phyloP scores from a whole-genome alignment of 2,888 invertebrate species.

The Teleogryllus oceanicus region DNA sequence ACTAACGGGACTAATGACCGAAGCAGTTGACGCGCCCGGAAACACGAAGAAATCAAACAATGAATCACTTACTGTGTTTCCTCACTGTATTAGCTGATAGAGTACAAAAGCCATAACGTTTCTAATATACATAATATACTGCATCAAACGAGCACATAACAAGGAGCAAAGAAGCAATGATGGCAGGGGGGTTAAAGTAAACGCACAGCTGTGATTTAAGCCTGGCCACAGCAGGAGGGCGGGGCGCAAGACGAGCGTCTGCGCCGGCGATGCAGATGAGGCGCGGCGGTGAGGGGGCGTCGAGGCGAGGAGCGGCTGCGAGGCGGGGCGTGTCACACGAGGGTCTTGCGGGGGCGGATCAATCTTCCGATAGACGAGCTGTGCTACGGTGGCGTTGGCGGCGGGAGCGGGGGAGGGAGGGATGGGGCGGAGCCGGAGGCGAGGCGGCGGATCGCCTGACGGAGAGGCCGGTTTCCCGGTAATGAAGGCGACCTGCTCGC shows the following conservation, averaged over 20 bases:
- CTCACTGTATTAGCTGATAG: no score
- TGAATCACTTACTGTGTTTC: no score
- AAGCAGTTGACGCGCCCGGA: no score
- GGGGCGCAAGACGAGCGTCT: not conserved
- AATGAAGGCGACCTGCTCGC: not conserved
- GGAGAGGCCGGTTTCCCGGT: not conserved
- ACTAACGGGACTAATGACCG: no score
- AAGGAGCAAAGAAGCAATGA: no score
- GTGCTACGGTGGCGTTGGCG: not conserved
- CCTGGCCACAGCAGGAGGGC: not conserved
- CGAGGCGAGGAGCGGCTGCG: not conserved
- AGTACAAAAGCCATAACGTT: no score
- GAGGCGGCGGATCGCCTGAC: not conserved
- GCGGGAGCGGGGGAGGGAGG: not conserved
- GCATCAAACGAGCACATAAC: no score
- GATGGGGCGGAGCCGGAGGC: not conserved
- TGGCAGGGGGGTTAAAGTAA: no score
- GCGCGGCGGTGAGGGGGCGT: not conserved
- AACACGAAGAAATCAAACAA: no score
- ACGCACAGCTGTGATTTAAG: no score
- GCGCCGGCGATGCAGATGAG: not conserved
- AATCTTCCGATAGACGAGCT: constrained; percentile 9
- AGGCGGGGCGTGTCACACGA: not conserved
- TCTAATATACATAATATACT: no score
- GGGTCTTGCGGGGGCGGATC: not conserved